These are phyloP conservation scores for Nemotelus nigrinus DNA, from an alignment of 2,888 invertebrate genomes.

Conservation along the genomic window DNA sequence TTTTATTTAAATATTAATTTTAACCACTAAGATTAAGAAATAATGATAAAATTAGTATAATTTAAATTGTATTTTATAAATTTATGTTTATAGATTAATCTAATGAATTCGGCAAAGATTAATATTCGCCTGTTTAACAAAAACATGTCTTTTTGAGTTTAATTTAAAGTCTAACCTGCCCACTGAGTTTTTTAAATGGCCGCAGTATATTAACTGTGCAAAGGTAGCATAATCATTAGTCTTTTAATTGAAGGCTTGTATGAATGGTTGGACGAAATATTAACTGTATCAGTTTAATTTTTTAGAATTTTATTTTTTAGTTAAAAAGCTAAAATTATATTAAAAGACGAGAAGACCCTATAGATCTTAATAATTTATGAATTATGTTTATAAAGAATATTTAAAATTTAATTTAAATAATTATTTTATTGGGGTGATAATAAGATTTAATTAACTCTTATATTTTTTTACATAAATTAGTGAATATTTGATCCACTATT, in stretches of 20 bases:
- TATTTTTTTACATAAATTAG: too few species aligned
- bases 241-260: slow-evolving; percentile 82
- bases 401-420: too few species aligned
- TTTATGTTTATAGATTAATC: slow-evolving; percentile 62
- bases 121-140: slow-evolving; percentile 77
- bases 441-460: too few species aligned
- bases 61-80: slow-evolving; percentile 56
- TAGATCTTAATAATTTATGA: slow-evolving; percentile 72
- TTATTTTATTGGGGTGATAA: too few species aligned
- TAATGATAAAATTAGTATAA: slow-evolving; percentile 72
- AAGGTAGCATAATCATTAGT: slow-evolving; percentile 85
- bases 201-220: slow-evolving; percentile 81
- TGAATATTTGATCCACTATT: too few species aligned
- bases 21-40: slow-evolving; percentile 64
- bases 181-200: slow-evolving; percentile 80
- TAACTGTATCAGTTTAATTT: slow-evolving; percentile 69
- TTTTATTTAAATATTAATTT: slow-evolving; percentile 64
- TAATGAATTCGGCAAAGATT: slow-evolving; percentile 74
- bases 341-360: slow-evolving; percentile 83
- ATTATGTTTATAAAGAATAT: too few species aligned
- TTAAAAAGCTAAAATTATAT: slow-evolving; percentile 74
- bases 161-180: slow-evolving; percentile 77
- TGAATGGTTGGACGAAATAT: slow-evolving; percentile 78
- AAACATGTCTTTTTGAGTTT: slow-evolving; percentile 76
- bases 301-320: slow-evolving; percentile 70